Conservation (phyloP, 2,888 invertebrate genomes). For the Ophion ellenae region DNA sequence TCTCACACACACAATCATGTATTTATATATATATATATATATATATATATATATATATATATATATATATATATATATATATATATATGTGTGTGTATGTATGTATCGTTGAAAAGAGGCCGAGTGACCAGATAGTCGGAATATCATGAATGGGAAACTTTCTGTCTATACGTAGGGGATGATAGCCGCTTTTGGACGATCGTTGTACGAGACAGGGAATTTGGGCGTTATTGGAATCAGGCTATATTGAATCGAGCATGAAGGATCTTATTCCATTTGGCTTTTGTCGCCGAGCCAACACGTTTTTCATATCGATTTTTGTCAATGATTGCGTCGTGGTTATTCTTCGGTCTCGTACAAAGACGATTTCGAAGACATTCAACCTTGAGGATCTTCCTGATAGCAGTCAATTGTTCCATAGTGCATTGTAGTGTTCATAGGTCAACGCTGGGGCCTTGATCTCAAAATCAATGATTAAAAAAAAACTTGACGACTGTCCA, state of each 20-base stretch:
- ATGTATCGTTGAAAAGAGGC: constrained; percentile 56
- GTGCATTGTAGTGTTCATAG: too few relatives aligned
- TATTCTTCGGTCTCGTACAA: neutral
- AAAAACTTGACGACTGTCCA: too few relatives aligned
- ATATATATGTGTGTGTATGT: too few relatives aligned
- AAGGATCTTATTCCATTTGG: constrained; percentile 27
- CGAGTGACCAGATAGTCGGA: constrained; percentile 40
- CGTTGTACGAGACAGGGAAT: constrained; percentile 42
- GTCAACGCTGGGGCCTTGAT: too few relatives aligned
- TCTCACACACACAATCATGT: neutral
- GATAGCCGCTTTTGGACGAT: constrained; percentile 52
- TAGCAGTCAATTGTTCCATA: too few relatives aligned
- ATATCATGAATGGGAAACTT: constrained; percentile 53
- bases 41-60: too few relatives aligned
- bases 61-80: too few relatives aligned
- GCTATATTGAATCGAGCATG: constrained; percentile 35
- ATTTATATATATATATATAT: neutral
- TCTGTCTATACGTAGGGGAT: constrained; percentile 43
- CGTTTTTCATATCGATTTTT: constrained; percentile 15
- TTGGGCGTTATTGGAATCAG: constrained; percentile 35
- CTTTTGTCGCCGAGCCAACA: neutral
- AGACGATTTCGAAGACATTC: too few relatives aligned
- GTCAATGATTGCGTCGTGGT: constrained; percentile 2
- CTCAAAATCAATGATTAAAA: too few relatives aligned
- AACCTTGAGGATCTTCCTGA: too few relatives aligned